Conservation (phyloP, 1,140 invertebrate species). For the Habropoda laboriosa region DNA sequence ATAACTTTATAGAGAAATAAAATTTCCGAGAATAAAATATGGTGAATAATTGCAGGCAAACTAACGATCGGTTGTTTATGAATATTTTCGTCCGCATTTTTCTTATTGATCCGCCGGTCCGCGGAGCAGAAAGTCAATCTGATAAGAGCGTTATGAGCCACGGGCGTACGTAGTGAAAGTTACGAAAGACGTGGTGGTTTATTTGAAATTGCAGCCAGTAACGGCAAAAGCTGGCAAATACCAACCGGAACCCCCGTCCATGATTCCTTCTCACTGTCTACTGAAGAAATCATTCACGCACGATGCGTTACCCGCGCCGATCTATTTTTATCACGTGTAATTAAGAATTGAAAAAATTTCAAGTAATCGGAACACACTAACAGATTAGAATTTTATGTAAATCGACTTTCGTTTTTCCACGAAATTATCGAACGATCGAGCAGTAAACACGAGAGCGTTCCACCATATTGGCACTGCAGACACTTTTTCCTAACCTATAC, state of each 20-base stretch:
- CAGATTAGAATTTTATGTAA: slow-evolving; percentile 5
- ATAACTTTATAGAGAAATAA: too few relatives aligned
- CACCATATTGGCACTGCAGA: not conserved
- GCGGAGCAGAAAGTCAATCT: slow-evolving; percentile 23
- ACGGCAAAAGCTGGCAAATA: not conserved
- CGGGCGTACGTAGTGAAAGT: slow-evolving; percentile 31
- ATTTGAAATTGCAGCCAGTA: slow-evolving; percentile 36
- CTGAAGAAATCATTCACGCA: slow-evolving; percentile 8
- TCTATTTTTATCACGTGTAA: slow-evolving; percentile 12
- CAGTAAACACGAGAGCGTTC: not conserved
- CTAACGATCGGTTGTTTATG: not conserved
- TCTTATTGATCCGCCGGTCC: slow-evolving; percentile 12
- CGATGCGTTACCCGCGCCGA: not conserved
- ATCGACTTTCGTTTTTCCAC: slow-evolving; percentile 28
- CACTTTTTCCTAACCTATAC: too few relatives aligned
- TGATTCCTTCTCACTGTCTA: not conserved
- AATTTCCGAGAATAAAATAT: not conserved
- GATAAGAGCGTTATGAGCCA: slow-evolving; percentile 36
- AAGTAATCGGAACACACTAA: not conserved
- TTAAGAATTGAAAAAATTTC: not conserved
- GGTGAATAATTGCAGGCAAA: not conserved
- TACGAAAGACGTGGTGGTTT: slow-evolving; percentile 13
- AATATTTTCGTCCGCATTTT: slow-evolving; percentile 13
- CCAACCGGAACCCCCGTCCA: too few relatives aligned
- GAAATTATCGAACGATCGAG: too few relatives aligned